phyloP scores from a whole-genome alignment of 2,888 invertebrate genomes.

The Nomada ferruginata region DNA sequence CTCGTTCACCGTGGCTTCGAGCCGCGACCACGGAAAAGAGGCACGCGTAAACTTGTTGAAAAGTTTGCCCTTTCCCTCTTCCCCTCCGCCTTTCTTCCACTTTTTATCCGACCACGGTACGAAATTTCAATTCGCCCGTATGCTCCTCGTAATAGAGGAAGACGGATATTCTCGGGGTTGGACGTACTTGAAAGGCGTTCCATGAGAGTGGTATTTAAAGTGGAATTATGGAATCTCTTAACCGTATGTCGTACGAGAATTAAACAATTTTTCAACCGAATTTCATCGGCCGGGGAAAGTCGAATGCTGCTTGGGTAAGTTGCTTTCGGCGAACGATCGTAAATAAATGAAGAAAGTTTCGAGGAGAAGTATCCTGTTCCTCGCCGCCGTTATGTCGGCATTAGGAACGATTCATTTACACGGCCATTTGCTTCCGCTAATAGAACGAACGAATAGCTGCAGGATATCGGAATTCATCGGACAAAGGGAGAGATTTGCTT shows the following conservation, averaged over 20 bases:
- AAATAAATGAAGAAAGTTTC: background rate
- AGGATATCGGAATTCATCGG: conserved; percentile 57
- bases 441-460: conserved; percentile 35
- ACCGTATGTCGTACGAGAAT: too few species aligned
- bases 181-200: background rate
- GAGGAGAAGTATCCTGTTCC: background rate
- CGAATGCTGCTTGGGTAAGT: background rate
- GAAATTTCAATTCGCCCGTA: conserved; percentile 40
- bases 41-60: conserved; percentile 52
- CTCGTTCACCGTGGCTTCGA: conserved; percentile 10
- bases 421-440: conserved; percentile 25
- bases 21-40: conserved; percentile 15
- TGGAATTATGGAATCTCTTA: background rate
- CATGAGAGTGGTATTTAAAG: background rate
- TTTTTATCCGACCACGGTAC: conserved; percentile 2
- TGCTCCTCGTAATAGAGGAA: background rate
- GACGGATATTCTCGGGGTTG: conserved; percentile 2
- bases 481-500: conserved; percentile 64
- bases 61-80: conserved; percentile 29
- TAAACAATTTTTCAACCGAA: background rate
- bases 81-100: background rate
- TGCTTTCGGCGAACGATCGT: background rate
- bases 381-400: background rate
- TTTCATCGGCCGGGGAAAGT: background rate
- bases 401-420: conserved; percentile 19